Conservation (phyloP, 2,113 vertebrate species). For the Cyprinodon tularosa region DNA sequence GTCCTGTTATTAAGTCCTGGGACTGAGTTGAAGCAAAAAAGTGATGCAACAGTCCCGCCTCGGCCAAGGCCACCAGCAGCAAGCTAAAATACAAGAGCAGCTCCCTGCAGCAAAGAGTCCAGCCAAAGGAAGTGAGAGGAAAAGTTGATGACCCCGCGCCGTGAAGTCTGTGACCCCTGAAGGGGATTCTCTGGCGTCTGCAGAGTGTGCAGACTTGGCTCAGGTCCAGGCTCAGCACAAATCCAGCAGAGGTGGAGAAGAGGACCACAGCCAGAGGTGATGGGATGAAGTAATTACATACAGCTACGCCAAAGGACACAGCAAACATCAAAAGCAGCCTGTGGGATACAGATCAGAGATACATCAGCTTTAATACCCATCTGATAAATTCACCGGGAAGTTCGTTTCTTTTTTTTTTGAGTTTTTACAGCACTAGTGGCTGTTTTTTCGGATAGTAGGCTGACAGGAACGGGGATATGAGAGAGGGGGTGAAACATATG, state of each 20-base stretch:
- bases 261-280: constrained; percentile 88
- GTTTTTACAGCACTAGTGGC: too few species aligned
- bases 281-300: constrained; percentile 92
- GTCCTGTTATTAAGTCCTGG: constrained; percentile 70
- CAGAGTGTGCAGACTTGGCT: constrained; percentile 83
- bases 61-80: constrained; percentile 82
- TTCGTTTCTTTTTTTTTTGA: too few species aligned
- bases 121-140: constrained; percentile 67
- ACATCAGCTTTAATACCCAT: background rate
- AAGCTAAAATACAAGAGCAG: constrained; percentile 81
- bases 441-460: too few species aligned
- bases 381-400: background rate
- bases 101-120: constrained; percentile 82
- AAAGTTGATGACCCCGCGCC: constrained; percentile 50
- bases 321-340: constrained; percentile 93
- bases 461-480: too few species aligned
- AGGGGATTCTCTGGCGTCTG: constrained; percentile 64
- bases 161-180: constrained; percentile 63
- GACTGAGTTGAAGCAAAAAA: constrained; percentile 70
- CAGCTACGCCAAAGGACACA: constrained; percentile 83
- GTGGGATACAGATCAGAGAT: constrained; percentile 25
- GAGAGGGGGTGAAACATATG: too few species aligned
- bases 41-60: constrained; percentile 87
- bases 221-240: constrained; percentile 93
- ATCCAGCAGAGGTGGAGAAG: constrained; percentile 91